phyloP scores from a whole-genome alignment of 2,888 invertebrate species.

The Drosophila pegasa region DNA sequence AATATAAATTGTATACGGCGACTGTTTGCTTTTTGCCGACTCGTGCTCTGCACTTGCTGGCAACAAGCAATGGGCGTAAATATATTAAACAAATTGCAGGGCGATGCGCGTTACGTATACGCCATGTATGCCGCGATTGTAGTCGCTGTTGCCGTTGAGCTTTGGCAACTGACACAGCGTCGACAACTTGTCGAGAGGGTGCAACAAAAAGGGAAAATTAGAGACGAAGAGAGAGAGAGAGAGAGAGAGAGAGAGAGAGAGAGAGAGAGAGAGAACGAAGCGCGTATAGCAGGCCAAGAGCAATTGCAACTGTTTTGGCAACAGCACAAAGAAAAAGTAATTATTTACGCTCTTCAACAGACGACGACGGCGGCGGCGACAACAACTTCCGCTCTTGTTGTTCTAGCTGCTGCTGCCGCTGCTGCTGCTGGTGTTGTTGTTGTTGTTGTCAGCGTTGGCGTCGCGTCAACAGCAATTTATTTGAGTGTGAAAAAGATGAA shows the following conservation, averaged over 20 bases:
- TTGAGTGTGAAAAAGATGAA: slow-evolving; percentile 81
- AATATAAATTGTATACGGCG: slow-evolving; percentile 80
- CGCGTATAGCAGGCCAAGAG: slow-evolving; percentile 35
- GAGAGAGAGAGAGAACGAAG: no score
- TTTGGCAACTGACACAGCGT: slow-evolving; percentile 58
- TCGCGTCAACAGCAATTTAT: slow-evolving; percentile 81
- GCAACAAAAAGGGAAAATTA: slow-evolving; percentile 9
- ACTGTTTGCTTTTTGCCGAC: slow-evolving; percentile 68
- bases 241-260: background rate
- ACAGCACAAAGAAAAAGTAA: slow-evolving; percentile 78
- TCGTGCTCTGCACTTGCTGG: slow-evolving; percentile 37
- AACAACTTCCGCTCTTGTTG: slow-evolving; percentile 56
- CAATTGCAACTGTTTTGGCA: slow-evolving; percentile 78
- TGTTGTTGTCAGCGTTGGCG: slow-evolving; percentile 57
- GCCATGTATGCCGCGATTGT: slow-evolving; percentile 62
- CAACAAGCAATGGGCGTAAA: slow-evolving; percentile 79
- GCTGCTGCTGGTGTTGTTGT: slow-evolving; percentile 23
- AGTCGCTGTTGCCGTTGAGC: slow-evolving; percentile 32
- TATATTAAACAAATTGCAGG: slow-evolving; percentile 78
- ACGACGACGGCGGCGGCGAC: slow-evolving; percentile 60
- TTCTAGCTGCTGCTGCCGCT: slow-evolving; percentile 23
- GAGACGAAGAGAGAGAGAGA: background rate
- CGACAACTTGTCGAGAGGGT: slow-evolving; percentile 29
- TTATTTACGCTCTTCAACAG: slow-evolving; percentile 80
- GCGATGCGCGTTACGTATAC: slow-evolving; percentile 66